Conservation (phyloP, 2,888 invertebrate species). For the Xiphydria camelus region DNA sequence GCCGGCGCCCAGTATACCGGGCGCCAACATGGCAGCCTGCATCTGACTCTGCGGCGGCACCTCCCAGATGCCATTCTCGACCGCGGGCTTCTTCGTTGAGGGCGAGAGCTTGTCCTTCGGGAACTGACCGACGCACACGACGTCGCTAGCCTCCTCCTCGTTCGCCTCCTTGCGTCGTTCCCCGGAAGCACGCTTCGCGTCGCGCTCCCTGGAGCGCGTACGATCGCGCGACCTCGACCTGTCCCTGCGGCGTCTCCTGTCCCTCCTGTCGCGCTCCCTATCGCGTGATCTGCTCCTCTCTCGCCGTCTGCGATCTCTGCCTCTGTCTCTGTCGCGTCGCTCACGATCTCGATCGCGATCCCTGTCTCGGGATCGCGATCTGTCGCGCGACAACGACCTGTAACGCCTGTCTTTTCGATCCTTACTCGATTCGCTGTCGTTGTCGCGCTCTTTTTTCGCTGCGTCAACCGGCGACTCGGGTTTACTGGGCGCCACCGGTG, state of each 20-base stretch:
- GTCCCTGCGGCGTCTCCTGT: slow-evolving; percentile 60
- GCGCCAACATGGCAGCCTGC: slow-evolving; percentile 46
- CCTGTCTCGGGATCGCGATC: slow-evolving; percentile 32
- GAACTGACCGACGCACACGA: slow-evolving; percentile 53
- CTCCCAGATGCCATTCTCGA: slow-evolving; percentile 53
- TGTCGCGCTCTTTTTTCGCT: slow-evolving; percentile 33
- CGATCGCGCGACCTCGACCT: slow-evolving; percentile 63
- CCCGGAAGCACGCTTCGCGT: slow-evolving; percentile 48
- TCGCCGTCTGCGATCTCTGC: slow-evolving; percentile 60
- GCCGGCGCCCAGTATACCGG: slow-evolving; percentile 45
- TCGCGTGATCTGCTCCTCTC: slow-evolving; percentile 59
- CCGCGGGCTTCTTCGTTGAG: slow-evolving; percentile 14
- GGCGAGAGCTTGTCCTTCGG: slow-evolving; percentile 41
- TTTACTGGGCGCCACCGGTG: slow-evolving; percentile 35
- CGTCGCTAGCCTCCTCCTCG: slow-evolving; percentile 42
- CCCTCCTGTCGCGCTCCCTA: slow-evolving; percentile 59
- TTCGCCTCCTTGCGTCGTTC: slow-evolving; percentile 32
- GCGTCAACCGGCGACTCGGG: slow-evolving; percentile 36
- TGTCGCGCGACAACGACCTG: slow-evolving; percentile 58
- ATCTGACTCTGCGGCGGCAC: slow-evolving; percentile 53
- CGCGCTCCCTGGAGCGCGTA: slow-evolving; percentile 61
- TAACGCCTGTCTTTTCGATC: slow-evolving; percentile 58
- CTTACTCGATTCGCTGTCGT: slow-evolving; percentile 55
- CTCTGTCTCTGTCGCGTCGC: slow-evolving; percentile 49
- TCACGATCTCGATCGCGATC: slow-evolving; percentile 58